These are phyloP conservation scores for Cariama cristata DNA, from an alignment of 2,113 vertebrate genomes.

Conservation along the genomic window DNA sequence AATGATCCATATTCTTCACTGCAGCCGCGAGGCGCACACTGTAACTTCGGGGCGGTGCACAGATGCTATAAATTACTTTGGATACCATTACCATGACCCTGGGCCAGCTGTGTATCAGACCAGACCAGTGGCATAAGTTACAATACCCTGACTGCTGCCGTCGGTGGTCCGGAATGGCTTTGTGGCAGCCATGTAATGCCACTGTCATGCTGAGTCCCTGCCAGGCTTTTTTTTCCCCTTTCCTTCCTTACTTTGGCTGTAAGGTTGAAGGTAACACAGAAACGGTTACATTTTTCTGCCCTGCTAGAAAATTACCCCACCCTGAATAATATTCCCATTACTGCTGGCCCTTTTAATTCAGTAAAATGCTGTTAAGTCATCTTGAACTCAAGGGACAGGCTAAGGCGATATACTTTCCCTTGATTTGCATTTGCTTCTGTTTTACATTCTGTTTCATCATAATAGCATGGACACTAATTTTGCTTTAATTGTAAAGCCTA, in stretches of 20 bases:
- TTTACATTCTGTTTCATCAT: background rate
- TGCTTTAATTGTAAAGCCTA: conserved; percentile 17
- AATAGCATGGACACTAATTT: conserved; percentile 10
- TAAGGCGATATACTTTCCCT: background rate
- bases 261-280: background rate
- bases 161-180: background rate
- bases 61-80: conserved; percentile 45
- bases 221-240: background rate
- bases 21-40: background rate
- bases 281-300: background rate
- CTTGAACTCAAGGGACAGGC: background rate
- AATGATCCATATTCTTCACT: conserved; percentile 33
- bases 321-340: background rate
- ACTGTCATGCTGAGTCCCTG: background rate
- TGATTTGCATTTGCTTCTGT: background rate
- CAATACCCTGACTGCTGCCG: background rate
- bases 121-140: background rate
- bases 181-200: background rate
- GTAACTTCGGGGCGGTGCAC: background rate
- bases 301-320: background rate
- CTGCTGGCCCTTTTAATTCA: background rate
- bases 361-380: background rate
- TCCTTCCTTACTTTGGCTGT: background rate
- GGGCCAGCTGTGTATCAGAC: background rate
- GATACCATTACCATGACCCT: background rate